Evolutionary conservation across 2,113 vertebrate genomes (phyloP), one percentile per base, ranked within the genome.

Genomic region (Tetrax tetrax): DNA sequence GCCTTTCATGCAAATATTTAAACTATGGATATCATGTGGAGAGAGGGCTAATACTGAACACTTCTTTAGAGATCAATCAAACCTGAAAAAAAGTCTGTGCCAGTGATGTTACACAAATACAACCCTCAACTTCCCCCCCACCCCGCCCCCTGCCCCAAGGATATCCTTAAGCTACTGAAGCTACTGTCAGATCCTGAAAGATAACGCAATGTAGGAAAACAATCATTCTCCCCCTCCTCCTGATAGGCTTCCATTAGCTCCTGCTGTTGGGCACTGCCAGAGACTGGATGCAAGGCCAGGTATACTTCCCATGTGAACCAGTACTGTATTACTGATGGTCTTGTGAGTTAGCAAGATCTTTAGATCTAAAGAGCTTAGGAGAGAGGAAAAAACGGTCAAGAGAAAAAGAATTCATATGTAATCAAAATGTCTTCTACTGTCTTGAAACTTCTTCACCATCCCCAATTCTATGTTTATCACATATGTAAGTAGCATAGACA

Each of bases 1-100:
- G 48, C 31, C 63, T 94, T 81, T 91, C 80, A 89, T 91, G 93
- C 81, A 95, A 95, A 96, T 89, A 89, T 31, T 87, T 29, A 77
- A 92, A 78, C n/a, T 33, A 71, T 56, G 56, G 85, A 19, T 92
- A 70, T 59, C 64, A 84, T 1, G 0, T 3, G 5, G n/a, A 33
- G 23, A 92, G 8, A 77, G 8, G 29, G 29, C 47, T 68, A 74
- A 60, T 14, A 75, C 4, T n/a, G 17, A 85, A 90, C 13, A 45
- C 14, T 16, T 27, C 20, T 65, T 70, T 81, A 68, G 50, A 86
- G 15, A 35, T 20, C 28, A 22, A 63, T 38, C 8, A 19, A 89
- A 77, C 41, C 31, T 77, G 14, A 11, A 74, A 83, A 83, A 63
- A 90, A 25, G 11, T 29, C 29, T 17, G 20, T 21, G n/a, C 17